Evolutionary conservation across 2,888 invertebrate genomes (phyloP).

Genomic region (Barypeithes pellucidus): DNA sequence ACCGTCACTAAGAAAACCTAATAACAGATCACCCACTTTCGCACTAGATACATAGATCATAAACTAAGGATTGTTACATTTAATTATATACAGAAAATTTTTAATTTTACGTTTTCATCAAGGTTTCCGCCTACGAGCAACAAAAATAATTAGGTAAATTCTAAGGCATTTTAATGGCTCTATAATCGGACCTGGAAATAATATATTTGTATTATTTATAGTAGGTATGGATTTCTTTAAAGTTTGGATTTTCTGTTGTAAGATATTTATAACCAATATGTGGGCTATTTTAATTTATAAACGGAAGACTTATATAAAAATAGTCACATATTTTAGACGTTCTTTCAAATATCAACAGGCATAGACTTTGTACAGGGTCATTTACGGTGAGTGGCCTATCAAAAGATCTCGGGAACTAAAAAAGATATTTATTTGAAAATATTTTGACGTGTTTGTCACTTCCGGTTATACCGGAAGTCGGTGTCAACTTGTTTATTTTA

Average conservation of each 20-base stretch:
- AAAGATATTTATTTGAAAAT: too few species aligned
- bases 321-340: conserved; percentile 1
- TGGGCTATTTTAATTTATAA: background rate
- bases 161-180: background rate
- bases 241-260: background rate
- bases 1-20: background rate
- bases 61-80: conserved; percentile 22
- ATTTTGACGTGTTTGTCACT: too few species aligned
- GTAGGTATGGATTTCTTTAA: background rate
- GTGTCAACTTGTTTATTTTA: too few species aligned
- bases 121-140: conserved; percentile 29
- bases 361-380: too few species aligned
- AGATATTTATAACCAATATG: background rate
- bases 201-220: conserved; percentile 4
- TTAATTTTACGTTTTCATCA: conserved; percentile 31
- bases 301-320: background rate
- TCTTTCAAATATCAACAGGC: background rate
- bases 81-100: conserved; percentile 21
- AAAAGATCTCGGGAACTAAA: too few species aligned
- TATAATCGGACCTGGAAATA: conserved; percentile 6
- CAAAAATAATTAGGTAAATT: conserved; percentile 16
- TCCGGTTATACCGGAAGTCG: too few species aligned
- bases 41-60: conserved; percentile 9
- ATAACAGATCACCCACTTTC: conserved; percentile 21
- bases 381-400: too few species aligned